Evolutionary conservation across 2,888 invertebrate species (phyloP), one percentile per base, ranked within the genome.

Genomic region (Meta bourneti): DNA sequence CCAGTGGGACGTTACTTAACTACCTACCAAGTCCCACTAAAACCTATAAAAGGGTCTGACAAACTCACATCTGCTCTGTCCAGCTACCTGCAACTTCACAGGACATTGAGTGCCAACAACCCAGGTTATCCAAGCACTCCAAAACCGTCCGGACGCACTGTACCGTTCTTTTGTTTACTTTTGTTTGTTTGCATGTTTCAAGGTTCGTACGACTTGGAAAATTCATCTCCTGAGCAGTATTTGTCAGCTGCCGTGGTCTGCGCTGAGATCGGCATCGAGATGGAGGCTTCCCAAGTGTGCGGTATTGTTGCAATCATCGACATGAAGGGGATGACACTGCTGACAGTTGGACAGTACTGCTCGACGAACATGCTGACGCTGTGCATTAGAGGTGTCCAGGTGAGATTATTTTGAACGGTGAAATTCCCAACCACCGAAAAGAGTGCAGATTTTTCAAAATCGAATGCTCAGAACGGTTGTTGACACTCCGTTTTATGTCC

Each of bases 201-300:
- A 82, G 82, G 82, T 19, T 51, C 70, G 7, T 82, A 51, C 51
- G 82, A 82, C 11, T 19, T 16, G 11, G 82, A 82, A 7, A 19
- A 9, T n/a, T 49, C n/a, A 0, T 20, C 51, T 5, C n/a, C 69
- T 1, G 82, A 82, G 13, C 70, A 82, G 71, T 51, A 71, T n/a
- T n/a, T 82, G 4, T 49, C 82, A 1, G 48, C 82, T 13, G 7
- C 19, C 0, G 16, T 71, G 0, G n/a, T 71, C 5, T 16, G 49
- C 0, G 71, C 51, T 13, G 82, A 82, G n/a, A n/a, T 82, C 7
- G 77, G 85, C 8, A 52, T 70, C 8, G 70, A 86, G 51, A 78
- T 77, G 0, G 85, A 85, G 13, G 85, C 34, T 0, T 78, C 86
- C 0, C 86, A 86, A 70, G 78, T 86, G 13, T 86, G 86, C 49